Conservation (phyloP, 2,888 invertebrate genomes). For the Leucophenga montana region DNA sequence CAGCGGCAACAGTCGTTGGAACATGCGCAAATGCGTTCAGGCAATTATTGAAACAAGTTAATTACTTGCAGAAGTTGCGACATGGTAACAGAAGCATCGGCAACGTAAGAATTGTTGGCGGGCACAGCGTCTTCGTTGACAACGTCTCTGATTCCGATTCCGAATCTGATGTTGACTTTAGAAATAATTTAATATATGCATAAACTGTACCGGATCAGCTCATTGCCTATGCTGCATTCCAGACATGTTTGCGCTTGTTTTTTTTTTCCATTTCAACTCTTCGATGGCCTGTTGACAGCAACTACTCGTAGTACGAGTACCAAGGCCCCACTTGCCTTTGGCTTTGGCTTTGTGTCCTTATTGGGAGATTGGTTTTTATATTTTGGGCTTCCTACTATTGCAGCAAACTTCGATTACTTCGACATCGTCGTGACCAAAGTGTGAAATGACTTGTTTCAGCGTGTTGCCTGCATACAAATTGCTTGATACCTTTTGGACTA, state of each 20-base stretch:
- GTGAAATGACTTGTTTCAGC: slow-evolving; percentile 69
- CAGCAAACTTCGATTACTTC: background rate
- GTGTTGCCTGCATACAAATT: slow-evolving; percentile 68
- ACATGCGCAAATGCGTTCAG: slow-evolving; percentile 62
- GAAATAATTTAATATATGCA: slow-evolving; percentile 64
- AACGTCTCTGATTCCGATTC: slow-evolving; percentile 32
- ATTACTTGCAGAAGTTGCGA: slow-evolving; percentile 47
- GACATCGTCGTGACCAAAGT: slow-evolving; percentile 68
- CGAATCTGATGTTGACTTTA: slow-evolving; percentile 19
- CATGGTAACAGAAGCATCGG: slow-evolving; percentile 7
- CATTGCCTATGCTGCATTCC: slow-evolving; percentile 49
- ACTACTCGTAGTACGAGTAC: background rate
- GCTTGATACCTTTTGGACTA: slow-evolving; percentile 64
- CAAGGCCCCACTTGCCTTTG: background rate
- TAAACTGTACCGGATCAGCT: slow-evolving; percentile 23
- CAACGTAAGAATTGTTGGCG: background rate
- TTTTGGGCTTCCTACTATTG: slow-evolving; percentile 12
- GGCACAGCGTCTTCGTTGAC: background rate
- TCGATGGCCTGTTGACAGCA: background rate
- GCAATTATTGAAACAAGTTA: slow-evolving; percentile 68
- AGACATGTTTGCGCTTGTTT: slow-evolving; percentile 29
- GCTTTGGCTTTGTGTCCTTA: slow-evolving; percentile 17
- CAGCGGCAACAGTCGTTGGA: slow-evolving; percentile 40
- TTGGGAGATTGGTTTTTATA: slow-evolving; percentile 13
- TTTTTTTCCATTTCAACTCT: background rate